Percentiles rank a stretch among this genome's conserved stretches.
These are phyloP conservation scores for Atethmia centrago DNA, from an alignment of 2,888 invertebrate species.

Conservation along the genomic window DNA sequence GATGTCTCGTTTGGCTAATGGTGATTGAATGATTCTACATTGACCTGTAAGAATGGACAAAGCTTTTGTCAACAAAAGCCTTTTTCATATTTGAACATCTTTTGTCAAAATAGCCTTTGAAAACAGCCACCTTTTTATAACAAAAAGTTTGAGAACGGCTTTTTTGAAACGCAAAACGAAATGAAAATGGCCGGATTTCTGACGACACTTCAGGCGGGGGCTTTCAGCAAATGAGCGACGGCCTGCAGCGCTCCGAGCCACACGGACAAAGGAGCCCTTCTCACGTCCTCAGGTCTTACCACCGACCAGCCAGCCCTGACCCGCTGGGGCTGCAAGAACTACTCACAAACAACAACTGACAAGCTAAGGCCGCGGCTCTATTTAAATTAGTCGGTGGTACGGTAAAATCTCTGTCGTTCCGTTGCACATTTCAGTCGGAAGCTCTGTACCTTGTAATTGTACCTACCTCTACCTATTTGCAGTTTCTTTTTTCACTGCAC, in stretches of 20 bases:
- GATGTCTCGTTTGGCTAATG: constrained; percentile 30
- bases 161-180: constrained; percentile 72
- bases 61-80: constrained; percentile 28
- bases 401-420: constrained; percentile 67
- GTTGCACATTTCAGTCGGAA: constrained; percentile 76
- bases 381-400: constrained; percentile 68
- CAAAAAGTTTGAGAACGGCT: constrained; percentile 60
- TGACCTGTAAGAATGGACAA: constrained; percentile 24
- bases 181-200: constrained; percentile 81
- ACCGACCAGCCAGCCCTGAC: constrained; percentile 49
- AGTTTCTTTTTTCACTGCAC: constrained; percentile 54
- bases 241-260: constrained; percentile 72
- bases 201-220: constrained; percentile 80
- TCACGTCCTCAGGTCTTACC: constrained; percentile 72
- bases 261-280: constrained; percentile 81
- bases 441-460: constrained; percentile 59
- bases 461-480: constrained; percentile 53
- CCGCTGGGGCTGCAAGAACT: constrained; percentile 59
- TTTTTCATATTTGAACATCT: not conserved
- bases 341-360: constrained; percentile 66
- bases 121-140: constrained; percentile 11
- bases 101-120: constrained; percentile 13
- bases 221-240: constrained; percentile 87
- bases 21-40: not conserved
- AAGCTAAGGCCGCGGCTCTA: constrained; percentile 69